Evolutionary conservation across 2,113 vertebrate species (phyloP).

Genomic region (Sialia sialis): DNA sequence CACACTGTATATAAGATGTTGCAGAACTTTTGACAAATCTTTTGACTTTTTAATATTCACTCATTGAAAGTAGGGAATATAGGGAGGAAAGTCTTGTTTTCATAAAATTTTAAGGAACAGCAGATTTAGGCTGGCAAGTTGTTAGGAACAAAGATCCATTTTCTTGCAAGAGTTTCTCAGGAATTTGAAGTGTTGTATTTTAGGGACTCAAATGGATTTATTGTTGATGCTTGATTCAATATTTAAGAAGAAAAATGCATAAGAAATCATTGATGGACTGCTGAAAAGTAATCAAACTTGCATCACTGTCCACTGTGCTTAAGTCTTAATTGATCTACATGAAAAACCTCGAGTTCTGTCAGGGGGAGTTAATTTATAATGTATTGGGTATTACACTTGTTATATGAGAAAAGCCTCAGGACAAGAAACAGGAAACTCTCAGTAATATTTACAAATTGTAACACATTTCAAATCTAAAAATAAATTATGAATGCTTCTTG

Average conservation of each 20-base stretch:
- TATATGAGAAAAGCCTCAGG: background rate
- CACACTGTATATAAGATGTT: background rate
- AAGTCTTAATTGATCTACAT: slow-evolving; percentile 9
- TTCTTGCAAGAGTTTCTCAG: background rate
- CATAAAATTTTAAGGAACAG: background rate
- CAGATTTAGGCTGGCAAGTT: background rate
- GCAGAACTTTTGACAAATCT: background rate
- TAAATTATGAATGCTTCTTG: background rate
- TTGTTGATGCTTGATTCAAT: background rate
- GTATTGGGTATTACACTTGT: background rate
- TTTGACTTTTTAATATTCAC: background rate
- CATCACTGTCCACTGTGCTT: background rate
- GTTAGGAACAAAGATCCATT: background rate
- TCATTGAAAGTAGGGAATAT: background rate
- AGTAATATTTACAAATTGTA: slow-evolving; percentile 35
- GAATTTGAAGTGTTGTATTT: background rate
- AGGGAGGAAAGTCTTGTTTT: background rate
- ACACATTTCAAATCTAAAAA: slow-evolving; percentile 42
- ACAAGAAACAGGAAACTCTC: background rate
- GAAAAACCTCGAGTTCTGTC: background rate
- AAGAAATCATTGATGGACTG: background rate
- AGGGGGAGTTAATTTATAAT: slow-evolving; percentile 2
- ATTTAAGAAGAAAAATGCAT: background rate
- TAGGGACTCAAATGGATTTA: background rate
- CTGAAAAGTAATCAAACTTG: slow-evolving; percentile 20